Conservation (phyloP, 2,888 invertebrate genomes). For the Sinotaia quadrata region DNA sequence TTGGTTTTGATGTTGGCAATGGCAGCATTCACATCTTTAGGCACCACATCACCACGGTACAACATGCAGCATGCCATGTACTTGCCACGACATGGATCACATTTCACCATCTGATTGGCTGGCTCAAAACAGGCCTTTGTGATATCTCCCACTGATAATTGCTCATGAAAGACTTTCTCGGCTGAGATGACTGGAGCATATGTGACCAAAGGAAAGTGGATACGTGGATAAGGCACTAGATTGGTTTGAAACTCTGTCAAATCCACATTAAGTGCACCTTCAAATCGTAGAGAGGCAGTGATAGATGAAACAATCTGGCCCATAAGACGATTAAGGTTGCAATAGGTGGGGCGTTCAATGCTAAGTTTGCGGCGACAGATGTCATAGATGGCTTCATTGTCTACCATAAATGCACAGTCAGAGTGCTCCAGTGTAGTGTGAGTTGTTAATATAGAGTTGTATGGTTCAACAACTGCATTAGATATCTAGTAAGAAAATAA, state of each 20-base stretch:
- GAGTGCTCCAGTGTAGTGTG: background rate
- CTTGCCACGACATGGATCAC: constrained; percentile 71
- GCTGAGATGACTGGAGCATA: constrained; percentile 27
- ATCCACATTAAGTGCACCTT: constrained; percentile 25
- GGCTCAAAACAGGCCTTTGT: constrained; percentile 30
- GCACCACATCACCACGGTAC: constrained; percentile 62
- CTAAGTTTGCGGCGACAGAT: background rate
- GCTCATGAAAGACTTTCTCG: constrained; percentile 31
- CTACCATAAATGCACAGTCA: background rate
- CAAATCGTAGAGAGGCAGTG: constrained; percentile 24
- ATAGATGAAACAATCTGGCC: constrained; percentile 20
- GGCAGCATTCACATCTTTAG: constrained; percentile 63
- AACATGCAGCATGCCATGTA: constrained; percentile 71
- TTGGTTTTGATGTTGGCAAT: constrained; percentile 64
- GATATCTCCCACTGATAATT: constrained; percentile 18
- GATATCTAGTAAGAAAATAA: background rate
- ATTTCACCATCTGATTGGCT: constrained; percentile 70
- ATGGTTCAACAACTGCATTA: background rate
- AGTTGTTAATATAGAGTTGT: background rate
- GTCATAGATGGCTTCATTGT: constrained; percentile 4
- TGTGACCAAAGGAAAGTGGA: constrained; percentile 28
- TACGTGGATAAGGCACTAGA: constrained; percentile 29
- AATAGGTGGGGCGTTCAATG: background rate
- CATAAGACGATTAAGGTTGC: background rate
- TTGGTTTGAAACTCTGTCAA: constrained; percentile 31